phyloP scores from a whole-genome alignment of 2,797 vertebrate genomes.

The Zenarchopterus dispar region DNA sequence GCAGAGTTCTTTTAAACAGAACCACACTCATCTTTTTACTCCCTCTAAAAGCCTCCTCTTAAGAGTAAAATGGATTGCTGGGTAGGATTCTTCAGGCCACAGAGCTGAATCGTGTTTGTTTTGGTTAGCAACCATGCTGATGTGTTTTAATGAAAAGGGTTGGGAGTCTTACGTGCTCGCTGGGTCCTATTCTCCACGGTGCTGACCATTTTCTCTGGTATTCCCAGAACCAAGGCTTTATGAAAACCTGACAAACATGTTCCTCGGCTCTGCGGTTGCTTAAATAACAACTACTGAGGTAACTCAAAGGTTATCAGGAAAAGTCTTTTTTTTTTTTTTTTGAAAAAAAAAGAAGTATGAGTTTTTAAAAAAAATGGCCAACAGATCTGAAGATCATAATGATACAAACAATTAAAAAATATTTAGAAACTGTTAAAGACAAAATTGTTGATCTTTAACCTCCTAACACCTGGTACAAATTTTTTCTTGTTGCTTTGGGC shows the following conservation, averaged over 20 bases:
- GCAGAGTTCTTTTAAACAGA: slow-evolving; percentile 9
- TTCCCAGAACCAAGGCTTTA: too few relatives aligned
- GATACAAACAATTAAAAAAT: too few relatives aligned
- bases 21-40: slow-evolving; percentile 1
- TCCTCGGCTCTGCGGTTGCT: neutral
- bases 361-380: neutral
- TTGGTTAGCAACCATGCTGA: slow-evolving; percentile 36
- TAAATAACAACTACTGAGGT: neutral
- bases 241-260: neutral
- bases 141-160: slow-evolving; percentile 14
- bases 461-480: too few relatives aligned
- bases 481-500: too few relatives aligned
- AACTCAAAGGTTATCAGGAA: neutral
- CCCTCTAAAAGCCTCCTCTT: slow-evolving; percentile 7
- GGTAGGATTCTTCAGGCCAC: slow-evolving; percentile 11
- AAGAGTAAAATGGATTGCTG: slow-evolving; percentile 10
- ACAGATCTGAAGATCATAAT: neutral
- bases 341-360: neutral
- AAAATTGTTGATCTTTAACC: too few relatives aligned
- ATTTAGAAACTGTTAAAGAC: too few relatives aligned
- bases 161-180: neutral
- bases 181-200: neutral
- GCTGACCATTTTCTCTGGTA: neutral
- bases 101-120: slow-evolving; percentile 27
- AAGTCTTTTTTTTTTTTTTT: too few relatives aligned